Conservation (phyloP, 2,888 invertebrate genomes). For the Amphipyra tragopoginis region DNA sequence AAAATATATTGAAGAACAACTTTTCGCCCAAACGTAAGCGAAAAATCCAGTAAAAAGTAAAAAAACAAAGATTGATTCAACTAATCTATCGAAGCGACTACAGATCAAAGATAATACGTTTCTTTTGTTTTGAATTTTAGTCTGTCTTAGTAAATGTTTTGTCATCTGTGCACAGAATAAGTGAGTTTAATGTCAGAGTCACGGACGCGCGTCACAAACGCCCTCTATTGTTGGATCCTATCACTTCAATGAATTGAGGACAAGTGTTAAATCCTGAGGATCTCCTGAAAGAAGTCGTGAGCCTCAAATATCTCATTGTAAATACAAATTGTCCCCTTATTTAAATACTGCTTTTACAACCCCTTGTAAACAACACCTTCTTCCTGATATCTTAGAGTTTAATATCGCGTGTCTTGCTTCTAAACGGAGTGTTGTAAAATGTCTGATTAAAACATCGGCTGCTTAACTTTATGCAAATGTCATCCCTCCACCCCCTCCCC, state of each 20-base stretch:
- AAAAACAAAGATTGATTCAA: too few species aligned
- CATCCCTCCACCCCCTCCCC: background rate
- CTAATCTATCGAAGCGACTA: too few species aligned
- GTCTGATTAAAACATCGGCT: conserved; percentile 24
- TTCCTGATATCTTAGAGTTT: background rate
- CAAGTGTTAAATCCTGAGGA: background rate
- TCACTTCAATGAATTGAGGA: background rate
- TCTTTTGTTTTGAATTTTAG: too few species aligned
- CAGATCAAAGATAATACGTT: too few species aligned
- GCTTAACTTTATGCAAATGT: conserved; percentile 24
- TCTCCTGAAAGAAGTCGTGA: background rate
- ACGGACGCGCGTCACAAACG: background rate
- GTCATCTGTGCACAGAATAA: too few species aligned
- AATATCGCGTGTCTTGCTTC: background rate
- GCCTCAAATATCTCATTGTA: background rate
- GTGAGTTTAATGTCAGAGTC: background rate
- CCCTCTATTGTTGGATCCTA: background rate
- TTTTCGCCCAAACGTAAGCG: background rate
- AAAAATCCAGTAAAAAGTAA: background rate
- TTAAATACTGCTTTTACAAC: background rate
- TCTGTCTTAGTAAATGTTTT: too few species aligned
- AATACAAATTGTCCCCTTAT: conserved; percentile 1
- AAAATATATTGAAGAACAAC: background rate
- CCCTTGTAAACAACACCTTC: background rate
- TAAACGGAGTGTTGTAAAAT: conserved; percentile 4